Evolutionary conservation across 2,113 vertebrate genomes (phyloP), one percentile per base, ranked within the genome.

Genomic region (Catharus minimus): DNA sequence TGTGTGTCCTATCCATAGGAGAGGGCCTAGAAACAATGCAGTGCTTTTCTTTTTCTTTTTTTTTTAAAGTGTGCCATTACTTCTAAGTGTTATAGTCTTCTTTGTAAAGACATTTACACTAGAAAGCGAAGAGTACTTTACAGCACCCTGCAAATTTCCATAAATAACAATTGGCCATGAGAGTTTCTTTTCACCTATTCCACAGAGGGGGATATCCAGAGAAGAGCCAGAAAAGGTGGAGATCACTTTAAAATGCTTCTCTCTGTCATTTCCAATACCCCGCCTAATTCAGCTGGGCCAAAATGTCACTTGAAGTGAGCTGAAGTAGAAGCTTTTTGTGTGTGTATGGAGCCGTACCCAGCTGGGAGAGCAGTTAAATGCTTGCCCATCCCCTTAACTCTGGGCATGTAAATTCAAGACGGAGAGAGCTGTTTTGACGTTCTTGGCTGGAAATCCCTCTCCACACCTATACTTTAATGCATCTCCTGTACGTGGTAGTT

Each of bases 401-500:
- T 89, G 81, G 65, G 87, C 92, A 95, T 94, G 82, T 94, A 94
- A 92, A 95, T 95, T 92, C 85, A 96, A 97, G 97, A 95, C 38
- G 60, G 47, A 86, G 86, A 94, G 95, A 94, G 88, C 73, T 86
- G 92, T 92, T 92, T 96, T 94, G 88, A 95, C 86, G 71, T 82
- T 95, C 94, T 95, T 97, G 88, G 92, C 79, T 95, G 91, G 88
- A 96, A 96, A 94, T 90, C 95, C 84, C 90, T 95, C 88, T 96
- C 93, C 73, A 91, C 96, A 96, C 97, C 95, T 97, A 96, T 96
- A 95, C 88, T 95, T 95, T 86, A 96, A 92, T 62, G 82, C 93
- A 96, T 95, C 96, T 97, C 94, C 96, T 93, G 91, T 96, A 97
- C 73, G 62, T 95, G 94, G 81, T 95, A 92, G 90, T 92, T 95